These are phyloP conservation scores for Candidula unifasciata DNA, from an alignment of 2,888 invertebrate species.

Conservation along the genomic window DNA sequence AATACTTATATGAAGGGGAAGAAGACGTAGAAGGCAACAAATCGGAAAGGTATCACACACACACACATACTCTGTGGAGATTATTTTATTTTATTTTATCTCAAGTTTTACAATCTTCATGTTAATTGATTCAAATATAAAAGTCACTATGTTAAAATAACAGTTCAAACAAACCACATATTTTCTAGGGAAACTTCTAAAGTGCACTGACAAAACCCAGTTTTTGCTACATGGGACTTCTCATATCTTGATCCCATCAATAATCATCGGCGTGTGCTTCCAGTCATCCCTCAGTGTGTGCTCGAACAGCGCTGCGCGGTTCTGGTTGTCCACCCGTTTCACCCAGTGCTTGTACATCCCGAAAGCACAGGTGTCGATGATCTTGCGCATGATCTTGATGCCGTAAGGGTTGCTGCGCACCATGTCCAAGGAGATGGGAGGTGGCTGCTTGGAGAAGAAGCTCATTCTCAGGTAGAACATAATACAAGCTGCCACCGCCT, in stretches of 20 bases:
- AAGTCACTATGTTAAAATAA: not conserved
- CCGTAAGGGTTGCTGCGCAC: conserved; percentile 89
- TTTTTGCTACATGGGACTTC: not conserved
- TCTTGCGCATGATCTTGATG: conserved; percentile 92
- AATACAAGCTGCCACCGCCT: conserved; percentile 73
- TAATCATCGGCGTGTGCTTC: conserved; percentile 43
- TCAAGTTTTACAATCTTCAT: no score
- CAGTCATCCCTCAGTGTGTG: conserved; percentile 85
- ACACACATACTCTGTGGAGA: no score
- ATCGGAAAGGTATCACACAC: no score
- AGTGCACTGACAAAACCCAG: no score
- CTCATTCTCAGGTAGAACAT: conserved; percentile 88
- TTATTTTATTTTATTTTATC: no score
- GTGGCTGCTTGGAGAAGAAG: conserved; percentile 89
- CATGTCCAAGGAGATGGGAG: conserved; percentile 87
- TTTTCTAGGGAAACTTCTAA: no score
- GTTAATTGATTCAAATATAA: not conserved
- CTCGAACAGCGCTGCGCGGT: conserved; percentile 98
- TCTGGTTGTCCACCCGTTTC: conserved; percentile 98
- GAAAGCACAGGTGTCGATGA: conserved; percentile 87
- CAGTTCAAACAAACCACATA: not conserved
- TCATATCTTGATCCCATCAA: conserved; percentile 21
- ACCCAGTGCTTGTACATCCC: conserved; percentile 99
- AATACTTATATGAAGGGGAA: no score
- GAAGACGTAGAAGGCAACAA: no score